phyloP scores from a whole-genome alignment of 2,888 invertebrate genomes.

The Lasioglossum pauxillum region DNA sequence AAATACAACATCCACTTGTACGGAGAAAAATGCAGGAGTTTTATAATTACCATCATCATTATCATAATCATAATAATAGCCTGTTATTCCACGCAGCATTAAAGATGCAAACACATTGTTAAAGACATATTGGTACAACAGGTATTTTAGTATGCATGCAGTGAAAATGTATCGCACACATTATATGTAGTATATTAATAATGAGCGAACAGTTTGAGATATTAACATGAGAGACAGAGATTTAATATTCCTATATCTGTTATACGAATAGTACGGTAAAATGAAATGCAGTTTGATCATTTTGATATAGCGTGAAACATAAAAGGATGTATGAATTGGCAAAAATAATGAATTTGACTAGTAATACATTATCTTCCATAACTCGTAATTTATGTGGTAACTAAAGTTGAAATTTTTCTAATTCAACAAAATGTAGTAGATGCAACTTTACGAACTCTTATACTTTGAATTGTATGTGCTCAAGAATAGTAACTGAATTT shows the following conservation, averaged over 20 bases:
- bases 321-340: conserved; percentile 1
- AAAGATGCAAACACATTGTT: conserved; percentile 50
- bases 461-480: not conserved
- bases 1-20: conserved; percentile 20
- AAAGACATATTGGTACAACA: conserved; percentile 28
- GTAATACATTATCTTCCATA: not conserved
- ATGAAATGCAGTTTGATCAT: not conserved
- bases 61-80: conserved; percentile 65
- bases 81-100: conserved; percentile 72
- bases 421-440: not conserved
- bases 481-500: conserved; percentile 15
- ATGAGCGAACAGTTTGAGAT: not conserved
- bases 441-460: conserved; percentile 8
- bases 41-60: conserved; percentile 72
- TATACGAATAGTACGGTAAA: conserved; percentile 2
- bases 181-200: conserved; percentile 22
- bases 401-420: not conserved
- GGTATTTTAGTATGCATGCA: conserved; percentile 43
- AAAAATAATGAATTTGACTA: not conserved
- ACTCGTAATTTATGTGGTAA: not conserved
- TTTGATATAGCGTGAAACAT: not conserved
- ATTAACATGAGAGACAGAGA: conserved; percentile 23
- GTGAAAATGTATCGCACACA: conserved; percentile 15
- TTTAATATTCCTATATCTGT: not conserved
- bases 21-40: conserved; percentile 7